Percentiles rank a stretch among this genome's conserved stretches.
phyloP scores from a whole-genome alignment of 2,113 vertebrate genomes.

The Oxyura jamaicensis region DNA sequence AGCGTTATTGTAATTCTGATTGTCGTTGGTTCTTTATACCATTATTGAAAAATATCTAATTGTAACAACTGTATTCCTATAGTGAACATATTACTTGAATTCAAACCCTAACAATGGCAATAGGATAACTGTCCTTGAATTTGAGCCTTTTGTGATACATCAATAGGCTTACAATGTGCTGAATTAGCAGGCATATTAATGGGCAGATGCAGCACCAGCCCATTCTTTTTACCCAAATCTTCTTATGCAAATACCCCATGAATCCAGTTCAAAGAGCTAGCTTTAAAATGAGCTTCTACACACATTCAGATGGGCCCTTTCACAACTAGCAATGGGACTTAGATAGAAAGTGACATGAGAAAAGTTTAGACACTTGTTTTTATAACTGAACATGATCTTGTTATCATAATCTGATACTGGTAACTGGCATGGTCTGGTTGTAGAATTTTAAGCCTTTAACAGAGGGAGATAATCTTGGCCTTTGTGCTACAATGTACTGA shows the following conservation, averaged over 20 bases:
- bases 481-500: slow-evolving; percentile 94
- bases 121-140: slow-evolving; percentile 98
- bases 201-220: slow-evolving; percentile 91
- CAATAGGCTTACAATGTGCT: slow-evolving; percentile 99
- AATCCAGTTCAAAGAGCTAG: slow-evolving; percentile 97
- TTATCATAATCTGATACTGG: slow-evolving; percentile 96
- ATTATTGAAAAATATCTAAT: slow-evolving; percentile 90
- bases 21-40: slow-evolving; percentile 78
- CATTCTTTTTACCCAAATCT: slow-evolving; percentile 97
- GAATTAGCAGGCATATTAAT: slow-evolving; percentile 99
- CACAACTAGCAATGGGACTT: slow-evolving; percentile 80
- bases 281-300: slow-evolving; percentile 91
- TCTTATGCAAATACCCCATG: slow-evolving; percentile 99
- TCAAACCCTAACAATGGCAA: slow-evolving; percentile 93
- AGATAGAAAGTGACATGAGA: slow-evolving; percentile 98
- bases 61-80: slow-evolving; percentile 98
- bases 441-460: slow-evolving; percentile 89
- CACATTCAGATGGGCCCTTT: slow-evolving; percentile 83
- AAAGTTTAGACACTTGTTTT: slow-evolving; percentile 99
- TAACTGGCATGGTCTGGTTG: slow-evolving; percentile 89
- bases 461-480: slow-evolving; percentile 92
- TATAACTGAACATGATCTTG: slow-evolving; percentile 97
- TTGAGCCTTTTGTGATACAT: slow-evolving; percentile 93
- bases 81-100: slow-evolving; percentile 89
- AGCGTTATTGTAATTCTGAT: slow-evolving; percentile 68